Percentiles rank a stretch among this genome's conserved stretches.
These are phyloP conservation scores for Rhabdophis nuchalis DNA, from an alignment of 2,797 vertebrate genomes.

Conservation along the genomic window DNA sequence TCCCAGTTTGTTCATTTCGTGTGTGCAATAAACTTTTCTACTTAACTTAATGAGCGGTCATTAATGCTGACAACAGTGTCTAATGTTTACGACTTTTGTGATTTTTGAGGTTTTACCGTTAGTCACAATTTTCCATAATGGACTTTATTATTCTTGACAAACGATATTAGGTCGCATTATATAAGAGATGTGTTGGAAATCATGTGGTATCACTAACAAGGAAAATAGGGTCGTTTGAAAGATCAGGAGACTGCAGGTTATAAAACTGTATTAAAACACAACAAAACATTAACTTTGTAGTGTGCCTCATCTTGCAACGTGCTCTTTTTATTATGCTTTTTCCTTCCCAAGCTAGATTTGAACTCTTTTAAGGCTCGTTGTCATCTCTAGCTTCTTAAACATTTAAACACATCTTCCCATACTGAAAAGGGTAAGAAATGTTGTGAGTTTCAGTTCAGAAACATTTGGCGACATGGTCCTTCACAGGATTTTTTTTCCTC, in stretches of 20 bases:
- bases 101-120: background rate
- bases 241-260: background rate
- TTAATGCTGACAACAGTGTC: background rate
- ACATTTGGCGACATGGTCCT: background rate
- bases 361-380: background rate
- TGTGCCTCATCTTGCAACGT: background rate
- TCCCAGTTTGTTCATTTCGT: background rate
- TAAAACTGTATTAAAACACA: background rate
- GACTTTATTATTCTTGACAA: background rate
- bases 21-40: background rate
- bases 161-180: background rate
- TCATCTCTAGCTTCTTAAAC: background rate
- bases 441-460: background rate
- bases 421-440: background rate
- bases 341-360: background rate
- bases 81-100: background rate
- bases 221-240: background rate
- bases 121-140: rapidly evolving
- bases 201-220: background rate
- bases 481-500: background rate
- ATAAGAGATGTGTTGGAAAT: background rate
- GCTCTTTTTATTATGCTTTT: background rate
- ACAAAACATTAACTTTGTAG: background rate
- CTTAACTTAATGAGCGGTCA: background rate
- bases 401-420: background rate